Base-by-base conservation (phyloP, 1,140 invertebrate species). In the Bombus consobrinus region DNA sequence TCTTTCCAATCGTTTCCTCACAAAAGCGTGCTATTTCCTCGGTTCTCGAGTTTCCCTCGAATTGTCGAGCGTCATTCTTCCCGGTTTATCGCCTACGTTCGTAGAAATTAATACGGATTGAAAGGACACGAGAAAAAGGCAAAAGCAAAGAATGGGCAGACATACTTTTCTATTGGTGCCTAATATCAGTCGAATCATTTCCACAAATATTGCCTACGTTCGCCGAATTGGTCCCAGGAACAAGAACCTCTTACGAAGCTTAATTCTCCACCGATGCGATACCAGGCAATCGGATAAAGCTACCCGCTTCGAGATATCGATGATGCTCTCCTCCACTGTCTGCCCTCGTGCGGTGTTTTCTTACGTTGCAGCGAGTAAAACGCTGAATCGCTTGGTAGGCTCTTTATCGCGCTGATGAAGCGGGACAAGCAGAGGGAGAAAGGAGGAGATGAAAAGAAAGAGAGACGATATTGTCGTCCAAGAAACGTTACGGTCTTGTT, bases 341-440 rank as follows among this genome's bases (percentile, higher is more conserved):
- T 4, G 83, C 47, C 0, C 47, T 53, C 18, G 57, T 39, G 47
- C 12, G 66, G 81, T 89, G 89, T 90, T 89, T 87, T 90, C 89
- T 89, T 89, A 89, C 85, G 68, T 83, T 87, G 73, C 81, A 87
- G 64, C 84, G 82, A 80, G 83, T 81, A 85, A 91, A 91, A 91
- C 66, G 90, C 90, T 90, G 91, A 91, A 88, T 90, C 89, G 89
- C 81, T 81, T 18, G 78, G 81, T 76, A 32, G 72, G 89, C 22
- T 22, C 15, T 84, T 90, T 91, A 91, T 91, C 89, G 88, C 88
- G 91, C 89, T 87, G 91, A 91, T 91, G 88, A 91, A 82, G 90
- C 89, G 77, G 69, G 68, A 89, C 71, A 76, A n/a, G 22, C 37
- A 57, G n/a, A 57, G 37, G 12, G 6, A 73, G 43, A 69, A 68